Evolutionary conservation across 2,797 vertebrate species (phyloP).

Genomic region (Tenualosa thibaudeaui): DNA sequence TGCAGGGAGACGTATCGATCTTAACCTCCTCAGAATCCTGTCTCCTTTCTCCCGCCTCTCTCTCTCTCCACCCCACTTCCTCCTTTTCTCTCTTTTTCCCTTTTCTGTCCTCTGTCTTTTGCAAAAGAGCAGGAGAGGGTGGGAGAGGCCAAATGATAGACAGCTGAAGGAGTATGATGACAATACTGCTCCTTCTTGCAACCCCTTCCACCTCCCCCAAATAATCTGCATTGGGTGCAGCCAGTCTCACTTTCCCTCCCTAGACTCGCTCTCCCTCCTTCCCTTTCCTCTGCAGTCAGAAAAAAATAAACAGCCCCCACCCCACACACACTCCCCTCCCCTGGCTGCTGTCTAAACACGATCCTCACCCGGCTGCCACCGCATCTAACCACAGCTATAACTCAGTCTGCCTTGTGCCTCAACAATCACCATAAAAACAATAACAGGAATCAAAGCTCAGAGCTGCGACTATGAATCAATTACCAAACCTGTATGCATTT

Average conservation of each 20-base stretch:
- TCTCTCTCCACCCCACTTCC: constrained; percentile 10
- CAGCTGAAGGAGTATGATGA: constrained; percentile 44
- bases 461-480: neutral
- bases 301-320: neutral
- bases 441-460: neutral
- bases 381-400: neutral
- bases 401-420: neutral
- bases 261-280: neutral
- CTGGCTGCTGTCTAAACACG: constrained; percentile 2
- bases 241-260: neutral
- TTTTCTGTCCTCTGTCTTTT: constrained; percentile 31
- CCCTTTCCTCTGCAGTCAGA: constrained; percentile 7
- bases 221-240: neutral
- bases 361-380: neutral
- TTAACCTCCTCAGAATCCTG: constrained; percentile 61
- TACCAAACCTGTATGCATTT: neutral
- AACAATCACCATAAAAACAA: constrained; percentile 11
- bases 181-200: constrained; percentile 7
- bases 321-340: neutral
- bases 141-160: neutral
- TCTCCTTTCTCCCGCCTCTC: constrained; percentile 37
- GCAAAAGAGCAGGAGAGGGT: constrained; percentile 38
- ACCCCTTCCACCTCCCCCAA: constrained; percentile 33
- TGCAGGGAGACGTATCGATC: constrained; percentile 64
- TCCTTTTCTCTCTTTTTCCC: constrained; percentile 41